Evolutionary conservation across 2,888 invertebrate species (phyloP), one percentile per base, ranked within the genome.

Genomic region (Ernsta delagoae): DNA sequence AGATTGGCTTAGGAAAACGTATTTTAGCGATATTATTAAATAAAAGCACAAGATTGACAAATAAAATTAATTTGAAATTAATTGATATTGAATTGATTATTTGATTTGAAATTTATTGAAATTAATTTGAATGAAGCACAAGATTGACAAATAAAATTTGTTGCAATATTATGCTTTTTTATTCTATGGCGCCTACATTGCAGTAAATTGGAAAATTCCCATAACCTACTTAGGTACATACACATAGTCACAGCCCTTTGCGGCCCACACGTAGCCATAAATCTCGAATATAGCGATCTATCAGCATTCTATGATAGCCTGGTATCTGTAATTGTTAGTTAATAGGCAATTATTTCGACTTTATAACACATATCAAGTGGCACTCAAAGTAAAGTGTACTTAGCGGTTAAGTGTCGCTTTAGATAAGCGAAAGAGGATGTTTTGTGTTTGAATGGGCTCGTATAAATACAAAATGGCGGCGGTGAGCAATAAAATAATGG

Each of bases 251-350:
- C 34, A 11, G 36, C 0, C 57, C 36, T 16, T 65, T 24, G 34
- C 34, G 16, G 54, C 53, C 48, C 64, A 65, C 66, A 59, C 43
- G 41, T 41, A n/a, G 5, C 9, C 57, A 48, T 62, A 68, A 68
- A 68, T 68, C 62, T 43, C n/a, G 16, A 41, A 48, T 48, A 24
- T n/a, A 34, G 24, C 68, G 12, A 68, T 77, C 75, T 74, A 72
- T 69, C 61, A 67, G 70, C 70, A 53, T 66, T 71, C 71, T 75
- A 75, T 81, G 77, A 73, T 70, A 73, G 74, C 78, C 79, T 80
- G 82, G 79, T 81, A 79, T 76, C 78, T 76, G 64, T 76, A 79
- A 83, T 79, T 81, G 79, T 74, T 78, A 78, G 77, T 81, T 80
- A 80, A 83, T 78, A 78, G 73, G 41, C 71, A 70, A 74, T 68